A percentile compares a stretch with the other conserved stretches of the same genome.
Conservation (phyloP, 2,113 vertebrate genomes). For the Rhodinocichla rosea region DNA sequence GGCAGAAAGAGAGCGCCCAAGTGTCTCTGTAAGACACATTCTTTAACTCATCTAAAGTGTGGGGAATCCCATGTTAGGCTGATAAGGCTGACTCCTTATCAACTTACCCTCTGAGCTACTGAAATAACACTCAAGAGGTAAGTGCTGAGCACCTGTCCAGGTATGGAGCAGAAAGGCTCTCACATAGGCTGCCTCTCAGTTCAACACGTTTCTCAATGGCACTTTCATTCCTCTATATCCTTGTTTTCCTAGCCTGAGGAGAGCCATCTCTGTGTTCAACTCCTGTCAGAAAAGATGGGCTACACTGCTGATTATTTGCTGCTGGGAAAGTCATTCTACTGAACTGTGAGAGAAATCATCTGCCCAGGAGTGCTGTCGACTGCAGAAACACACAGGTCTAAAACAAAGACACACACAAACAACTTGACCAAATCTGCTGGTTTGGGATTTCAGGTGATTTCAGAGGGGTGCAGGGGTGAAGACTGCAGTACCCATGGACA, state of each 20-base stretch:
- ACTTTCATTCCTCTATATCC: slow-evolving; percentile 6
- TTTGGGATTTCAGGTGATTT: not conserved
- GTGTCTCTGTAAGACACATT: not conserved
- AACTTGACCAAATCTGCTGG: not conserved
- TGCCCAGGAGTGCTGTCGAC: slow-evolving; percentile 14
- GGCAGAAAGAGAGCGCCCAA: not conserved
- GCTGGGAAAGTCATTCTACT: slow-evolving; percentile 63
- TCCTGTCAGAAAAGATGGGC: slow-evolving; percentile 62
- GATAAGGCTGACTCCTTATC: not conserved
- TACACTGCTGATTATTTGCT: slow-evolving; percentile 57
- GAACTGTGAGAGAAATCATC: slow-evolving; percentile 59
- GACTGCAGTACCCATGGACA: not conserved
- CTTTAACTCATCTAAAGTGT: not conserved
- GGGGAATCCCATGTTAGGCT: not conserved
- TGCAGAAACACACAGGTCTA: not conserved
- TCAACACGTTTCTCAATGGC: not conserved
- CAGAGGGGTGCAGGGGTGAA: not conserved
- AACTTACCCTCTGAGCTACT: not conserved
- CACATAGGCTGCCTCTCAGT: not conserved
- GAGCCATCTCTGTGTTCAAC: slow-evolving; percentile 40
- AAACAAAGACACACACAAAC: not conserved
- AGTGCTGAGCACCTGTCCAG: not conserved
- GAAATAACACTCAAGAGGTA: not conserved
- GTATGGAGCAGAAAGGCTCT: not conserved
- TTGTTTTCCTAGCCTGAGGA: slow-evolving; percentile 39